These are phyloP conservation scores for Branchellion lobata DNA, from an alignment of 2,888 invertebrate species.

Conservation along the genomic window DNA sequence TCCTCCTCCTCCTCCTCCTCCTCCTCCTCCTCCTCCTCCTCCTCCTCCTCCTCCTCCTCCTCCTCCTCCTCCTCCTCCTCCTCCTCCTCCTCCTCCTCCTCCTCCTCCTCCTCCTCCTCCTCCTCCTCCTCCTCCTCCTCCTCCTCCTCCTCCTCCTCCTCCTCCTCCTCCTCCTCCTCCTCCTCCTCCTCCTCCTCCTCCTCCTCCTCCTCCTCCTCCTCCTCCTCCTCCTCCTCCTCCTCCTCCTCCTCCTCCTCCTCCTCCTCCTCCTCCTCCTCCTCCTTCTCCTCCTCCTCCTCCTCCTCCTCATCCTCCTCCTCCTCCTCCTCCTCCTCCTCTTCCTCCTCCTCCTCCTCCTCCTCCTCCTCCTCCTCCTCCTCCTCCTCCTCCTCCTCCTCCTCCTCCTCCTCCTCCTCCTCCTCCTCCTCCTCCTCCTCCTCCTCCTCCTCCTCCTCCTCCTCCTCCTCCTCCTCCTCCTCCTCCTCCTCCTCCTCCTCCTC, in stretches of 20 bases:
- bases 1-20: not conserved
- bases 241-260: not conserved
- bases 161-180: not conserved
- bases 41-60: not conserved
- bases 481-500: too few species aligned
- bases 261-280: not conserved
- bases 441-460: too few species aligned
- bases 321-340: not conserved
- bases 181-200: not conserved
- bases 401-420: conserved; percentile 12
- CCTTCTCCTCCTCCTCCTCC: not conserved
- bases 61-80: not conserved
- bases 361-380: not conserved
- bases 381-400: conserved; percentile 12
- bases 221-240: not conserved
- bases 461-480: too few species aligned
- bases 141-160: not conserved
- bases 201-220: not conserved
- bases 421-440: conserved; percentile 8
- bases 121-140: not conserved
- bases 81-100: not conserved
- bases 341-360: not conserved
- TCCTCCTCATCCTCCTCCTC: too few species aligned
- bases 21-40: not conserved
- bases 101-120: not conserved